These are phyloP conservation scores for Pelobates cultripes DNA, from an alignment of 2,797 vertebrate species.

Conservation along the genomic window DNA sequence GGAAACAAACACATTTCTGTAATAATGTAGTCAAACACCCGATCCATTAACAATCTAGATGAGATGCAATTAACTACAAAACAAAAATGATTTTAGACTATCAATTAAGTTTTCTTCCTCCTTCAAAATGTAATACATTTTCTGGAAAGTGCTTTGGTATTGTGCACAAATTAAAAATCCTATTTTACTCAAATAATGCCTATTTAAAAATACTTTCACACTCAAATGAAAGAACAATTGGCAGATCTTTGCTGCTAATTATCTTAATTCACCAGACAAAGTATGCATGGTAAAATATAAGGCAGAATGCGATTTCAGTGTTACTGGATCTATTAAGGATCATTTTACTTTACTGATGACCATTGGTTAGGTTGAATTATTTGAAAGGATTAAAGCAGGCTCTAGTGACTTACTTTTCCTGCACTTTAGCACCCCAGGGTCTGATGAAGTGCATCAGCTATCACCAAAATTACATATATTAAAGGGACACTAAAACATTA, in stretches of 20 bases:
- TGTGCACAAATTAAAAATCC: conserved; percentile 2
- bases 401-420: too few relatives aligned
- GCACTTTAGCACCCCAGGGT: too few relatives aligned
- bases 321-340: conserved; percentile 16
- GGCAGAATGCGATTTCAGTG: conserved; percentile 19
- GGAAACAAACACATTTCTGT: neutral
- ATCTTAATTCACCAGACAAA: conserved; percentile 39
- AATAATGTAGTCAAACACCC: neutral
- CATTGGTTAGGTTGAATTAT: neutral
- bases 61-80: neutral
- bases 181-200: conserved; percentile 17
- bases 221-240: conserved; percentile 25
- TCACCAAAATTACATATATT: too few relatives aligned
- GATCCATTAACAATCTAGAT: neutral
- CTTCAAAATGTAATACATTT: conserved; percentile 5
- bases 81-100: neutral
- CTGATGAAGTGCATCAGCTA: too few relatives aligned
- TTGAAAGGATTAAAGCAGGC: too few relatives aligned
- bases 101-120: neutral
- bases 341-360: neutral
- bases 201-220: conserved; percentile 27
- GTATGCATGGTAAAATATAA: conserved; percentile 33
- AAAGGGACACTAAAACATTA: too few relatives aligned
- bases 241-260: conserved; percentile 38
- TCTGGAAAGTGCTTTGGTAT: neutral